Conservation (phyloP, 2,797 vertebrate species). For the Momotus momota region DNA sequence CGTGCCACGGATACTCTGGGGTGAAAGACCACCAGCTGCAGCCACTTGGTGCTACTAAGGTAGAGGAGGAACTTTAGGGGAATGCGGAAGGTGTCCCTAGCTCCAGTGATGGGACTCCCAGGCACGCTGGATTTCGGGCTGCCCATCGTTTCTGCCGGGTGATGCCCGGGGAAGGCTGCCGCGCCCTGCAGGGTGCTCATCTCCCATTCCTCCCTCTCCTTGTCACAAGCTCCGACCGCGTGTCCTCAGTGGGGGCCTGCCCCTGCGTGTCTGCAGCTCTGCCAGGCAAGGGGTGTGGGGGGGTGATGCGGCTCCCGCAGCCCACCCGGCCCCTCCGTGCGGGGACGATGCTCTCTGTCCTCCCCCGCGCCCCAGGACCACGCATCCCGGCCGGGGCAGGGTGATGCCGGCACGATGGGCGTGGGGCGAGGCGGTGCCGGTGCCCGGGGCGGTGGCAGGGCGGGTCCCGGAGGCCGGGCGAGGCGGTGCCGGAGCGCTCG, state of each 20-base stretch:
- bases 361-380: not conserved
- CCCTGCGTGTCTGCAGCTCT: not conserved
- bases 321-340: not conserved
- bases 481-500: not conserved
- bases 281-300: too few species aligned
- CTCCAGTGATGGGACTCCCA: not conserved
- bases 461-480: not conserved
- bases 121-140: not conserved
- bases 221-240: not conserved
- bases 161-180: not conserved
- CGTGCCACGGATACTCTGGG: not conserved
- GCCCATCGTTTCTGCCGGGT: not conserved
- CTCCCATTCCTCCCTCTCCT: not conserved
- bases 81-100: not conserved
- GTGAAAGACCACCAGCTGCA: not conserved
- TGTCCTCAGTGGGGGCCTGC: not conserved
- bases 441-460: not conserved
- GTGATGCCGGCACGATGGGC: not conserved
- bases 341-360: not conserved
- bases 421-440: not conserved
- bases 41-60: not conserved
- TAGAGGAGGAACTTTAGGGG: not conserved
- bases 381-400: not conserved
- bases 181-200: accelerated
- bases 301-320: not conserved